These are phyloP conservation scores for Dichetophora obliterata DNA, from an alignment of 2,888 invertebrate species.

Conservation along the genomic window DNA sequence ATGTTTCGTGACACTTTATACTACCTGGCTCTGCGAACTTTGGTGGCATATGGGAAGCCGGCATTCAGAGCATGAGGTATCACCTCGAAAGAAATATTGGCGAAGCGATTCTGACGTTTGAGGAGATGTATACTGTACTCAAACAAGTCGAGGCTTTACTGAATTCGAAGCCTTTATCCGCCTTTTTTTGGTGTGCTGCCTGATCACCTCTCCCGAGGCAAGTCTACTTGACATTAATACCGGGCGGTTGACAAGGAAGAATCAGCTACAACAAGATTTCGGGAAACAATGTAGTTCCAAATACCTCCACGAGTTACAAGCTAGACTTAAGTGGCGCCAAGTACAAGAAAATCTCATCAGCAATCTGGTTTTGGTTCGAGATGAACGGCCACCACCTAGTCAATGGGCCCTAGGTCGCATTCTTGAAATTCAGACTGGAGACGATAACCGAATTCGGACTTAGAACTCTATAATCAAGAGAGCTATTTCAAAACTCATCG, in stretches of 20 bases:
- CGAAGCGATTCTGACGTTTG: conserved; percentile 22
- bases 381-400: not conserved
- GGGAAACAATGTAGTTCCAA: conserved; percentile 26
- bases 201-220: too few relatives aligned
- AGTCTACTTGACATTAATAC: too few relatives aligned
- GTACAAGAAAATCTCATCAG: not conserved
- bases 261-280: not conserved
- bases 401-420: not conserved
- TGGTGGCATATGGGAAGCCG: conserved; percentile 32
- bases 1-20: not conserved
- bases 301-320: not conserved
- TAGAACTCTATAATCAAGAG: too few relatives aligned
- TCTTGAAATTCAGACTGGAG: too few relatives aligned
- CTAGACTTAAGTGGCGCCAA: not conserved
- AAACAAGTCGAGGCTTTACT: conserved; percentile 15
- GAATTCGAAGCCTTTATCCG: conserved; percentile 6
- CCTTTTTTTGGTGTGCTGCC: conserved; percentile 29
- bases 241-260: too few relatives aligned
- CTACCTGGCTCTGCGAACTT: conserved; percentile 3
- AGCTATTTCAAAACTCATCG: too few relatives aligned
- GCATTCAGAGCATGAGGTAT: conserved; percentile 31
- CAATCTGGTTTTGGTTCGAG: not conserved
- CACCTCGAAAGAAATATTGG: conserved; percentile 28
- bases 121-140: conserved; percentile 31
- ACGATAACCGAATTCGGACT: too few relatives aligned